Evolutionary conservation across 2,113 vertebrate genomes (phyloP).

Genomic region (Rhynchomys soricoides): DNA sequence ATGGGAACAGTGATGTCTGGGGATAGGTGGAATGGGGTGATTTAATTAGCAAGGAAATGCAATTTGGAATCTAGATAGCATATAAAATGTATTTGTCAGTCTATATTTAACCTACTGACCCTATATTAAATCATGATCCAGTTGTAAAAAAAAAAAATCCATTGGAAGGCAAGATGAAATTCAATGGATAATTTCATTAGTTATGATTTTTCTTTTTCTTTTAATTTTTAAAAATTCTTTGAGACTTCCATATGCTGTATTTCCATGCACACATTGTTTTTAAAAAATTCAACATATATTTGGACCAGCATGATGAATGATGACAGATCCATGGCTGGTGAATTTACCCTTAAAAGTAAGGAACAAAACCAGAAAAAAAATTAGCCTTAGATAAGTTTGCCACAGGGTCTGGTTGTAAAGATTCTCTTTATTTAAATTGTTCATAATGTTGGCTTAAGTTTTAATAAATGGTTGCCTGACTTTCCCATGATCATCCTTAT

Average conservation of each 20-base stretch:
- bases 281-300: constrained; percentile 47
- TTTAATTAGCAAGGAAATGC: constrained; percentile 46
- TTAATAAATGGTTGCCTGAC: constrained; percentile 65
- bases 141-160: constrained; percentile 5
- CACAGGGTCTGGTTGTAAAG: constrained; percentile 56
- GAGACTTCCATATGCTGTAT: not conserved
- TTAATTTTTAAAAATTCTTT: not conserved
- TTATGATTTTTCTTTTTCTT: not conserved
- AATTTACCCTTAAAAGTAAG: constrained; percentile 69
- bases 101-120: constrained; percentile 29
- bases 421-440: constrained; percentile 75
- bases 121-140: constrained; percentile 12
- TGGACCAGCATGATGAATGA: constrained; percentile 43
- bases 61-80: constrained; percentile 40
- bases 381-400: constrained; percentile 63
- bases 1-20: not conserved
- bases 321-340: constrained; percentile 54
- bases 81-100: not conserved
- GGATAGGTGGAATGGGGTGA: not conserved
- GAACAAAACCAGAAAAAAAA: constrained; percentile 68
- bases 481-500: constrained; percentile 62
- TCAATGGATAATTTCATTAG: constrained; percentile 41
- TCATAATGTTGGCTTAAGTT: constrained; percentile 66
- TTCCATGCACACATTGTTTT: constrained; percentile 17
- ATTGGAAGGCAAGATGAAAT: constrained; percentile 59